Evolutionary conservation across 2,888 invertebrate genomes (phyloP).

Genomic region (Xestia xanthographa): DNA sequence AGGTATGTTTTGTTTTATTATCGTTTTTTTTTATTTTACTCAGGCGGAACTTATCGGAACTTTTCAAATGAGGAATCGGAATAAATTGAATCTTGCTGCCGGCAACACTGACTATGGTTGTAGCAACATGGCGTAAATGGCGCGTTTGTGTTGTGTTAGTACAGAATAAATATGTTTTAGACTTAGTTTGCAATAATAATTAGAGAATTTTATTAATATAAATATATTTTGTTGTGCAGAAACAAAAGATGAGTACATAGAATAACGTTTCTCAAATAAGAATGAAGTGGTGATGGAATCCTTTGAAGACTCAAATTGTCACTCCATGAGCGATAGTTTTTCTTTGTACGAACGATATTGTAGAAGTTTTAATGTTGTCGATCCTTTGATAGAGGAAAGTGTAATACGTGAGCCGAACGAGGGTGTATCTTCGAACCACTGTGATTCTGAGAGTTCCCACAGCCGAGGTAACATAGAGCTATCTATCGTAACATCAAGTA

Average conservation of each 20-base stretch:
- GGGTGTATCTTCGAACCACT: constrained; percentile 71
- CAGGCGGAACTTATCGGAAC: too few species aligned
- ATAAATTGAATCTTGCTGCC: too few species aligned
- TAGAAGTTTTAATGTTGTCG: constrained; percentile 86
- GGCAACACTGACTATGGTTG: too few species aligned
- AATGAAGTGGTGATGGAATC: constrained; percentile 87
- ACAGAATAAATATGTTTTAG: not conserved
- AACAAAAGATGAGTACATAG: constrained; percentile 29
- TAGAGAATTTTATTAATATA: not conserved
- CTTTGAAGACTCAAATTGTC: constrained; percentile 87
- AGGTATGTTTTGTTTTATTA: too few species aligned
- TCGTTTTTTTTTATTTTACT: too few species aligned
- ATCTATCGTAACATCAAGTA: constrained; percentile 74
- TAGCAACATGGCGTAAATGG: constrained; percentile 58
- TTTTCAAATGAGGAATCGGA: too few species aligned
- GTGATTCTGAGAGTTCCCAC: constrained; percentile 77
- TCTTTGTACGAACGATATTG: constrained; percentile 87
- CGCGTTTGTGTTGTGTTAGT: constrained; percentile 43
- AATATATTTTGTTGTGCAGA: not conserved
- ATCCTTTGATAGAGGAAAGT: constrained; percentile 76
- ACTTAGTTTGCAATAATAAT: constrained; percentile 21
- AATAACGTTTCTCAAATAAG: constrained; percentile 55
- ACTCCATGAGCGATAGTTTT: constrained; percentile 87
- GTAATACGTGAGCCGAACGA: constrained; percentile 68
- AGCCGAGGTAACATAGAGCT: constrained; percentile 84